phyloP scores from a whole-genome alignment of 2,888 invertebrate genomes.

The Erebia ligea region DNA sequence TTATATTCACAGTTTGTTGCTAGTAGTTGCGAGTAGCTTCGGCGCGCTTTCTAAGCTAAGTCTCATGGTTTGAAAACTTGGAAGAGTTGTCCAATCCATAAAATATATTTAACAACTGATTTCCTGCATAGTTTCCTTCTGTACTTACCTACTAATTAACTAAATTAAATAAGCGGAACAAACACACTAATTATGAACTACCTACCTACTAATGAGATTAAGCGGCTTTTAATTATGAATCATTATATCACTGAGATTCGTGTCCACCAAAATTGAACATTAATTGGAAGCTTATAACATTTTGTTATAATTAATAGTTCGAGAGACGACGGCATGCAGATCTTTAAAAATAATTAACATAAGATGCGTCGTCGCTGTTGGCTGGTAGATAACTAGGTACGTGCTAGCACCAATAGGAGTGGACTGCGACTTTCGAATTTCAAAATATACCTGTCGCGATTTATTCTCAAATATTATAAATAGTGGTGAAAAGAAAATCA shows the following conservation, averaged over 20 bases:
- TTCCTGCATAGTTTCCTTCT: background rate
- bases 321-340: background rate
- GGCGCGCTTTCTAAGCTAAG: too few relatives aligned
- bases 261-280: slow-evolving; percentile 24
- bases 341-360: background rate
- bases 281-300: slow-evolving; percentile 59
- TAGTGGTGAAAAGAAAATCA: too few relatives aligned
- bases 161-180: slow-evolving; percentile 7
- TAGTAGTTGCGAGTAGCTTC: too few relatives aligned
- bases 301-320: slow-evolving; percentile 59
- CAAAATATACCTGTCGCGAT: too few relatives aligned
- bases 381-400: too few relatives aligned
- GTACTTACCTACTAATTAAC: background rate
- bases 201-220: slow-evolving; percentile 23
- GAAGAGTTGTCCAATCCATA: background rate
- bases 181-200: background rate
- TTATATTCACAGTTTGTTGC: too few relatives aligned
- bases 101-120: background rate
- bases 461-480: too few relatives aligned
- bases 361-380: too few relatives aligned
- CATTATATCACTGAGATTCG: slow-evolving; percentile 25
- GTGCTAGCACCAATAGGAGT: too few relatives aligned
- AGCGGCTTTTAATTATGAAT: slow-evolving; percentile 19
- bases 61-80: too few relatives aligned
- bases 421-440: too few relatives aligned